Conservation (phyloP, 2,888 invertebrate genomes). For the Drosophila fulvimacula region DNA sequence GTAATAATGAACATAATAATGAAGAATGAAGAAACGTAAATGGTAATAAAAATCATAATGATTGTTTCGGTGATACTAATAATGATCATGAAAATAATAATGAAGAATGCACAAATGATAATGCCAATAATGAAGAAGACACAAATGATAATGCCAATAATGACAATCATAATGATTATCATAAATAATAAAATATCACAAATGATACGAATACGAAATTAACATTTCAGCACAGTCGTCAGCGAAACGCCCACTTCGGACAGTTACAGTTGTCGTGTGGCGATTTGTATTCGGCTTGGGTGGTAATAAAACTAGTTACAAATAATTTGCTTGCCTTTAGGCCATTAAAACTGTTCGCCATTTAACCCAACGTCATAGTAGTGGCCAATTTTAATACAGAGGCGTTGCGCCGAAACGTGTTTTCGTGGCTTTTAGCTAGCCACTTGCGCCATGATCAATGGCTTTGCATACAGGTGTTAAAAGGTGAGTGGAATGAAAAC, state of each 20-base stretch:
- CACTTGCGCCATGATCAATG: slow-evolving; percentile 37
- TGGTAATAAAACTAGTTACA: slow-evolving; percentile 63
- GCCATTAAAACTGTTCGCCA: slow-evolving; percentile 13
- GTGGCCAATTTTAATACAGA: slow-evolving; percentile 33
- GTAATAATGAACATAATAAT: neutral
- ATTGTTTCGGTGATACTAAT: neutral
- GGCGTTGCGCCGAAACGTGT: slow-evolving; percentile 40
- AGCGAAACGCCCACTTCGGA: slow-evolving; percentile 5
- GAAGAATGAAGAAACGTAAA: no score
- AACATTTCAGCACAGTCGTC: slow-evolving; percentile 7
- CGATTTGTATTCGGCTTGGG: slow-evolving; percentile 14
- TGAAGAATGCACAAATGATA: neutral
- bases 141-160: neutral
- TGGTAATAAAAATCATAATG: neutral
- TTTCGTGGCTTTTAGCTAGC: slow-evolving; percentile 25
- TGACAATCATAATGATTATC: neutral
- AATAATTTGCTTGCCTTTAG: slow-evolving; percentile 25
- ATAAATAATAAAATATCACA: neutral
- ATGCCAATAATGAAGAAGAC: neutral
- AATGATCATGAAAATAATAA: neutral
- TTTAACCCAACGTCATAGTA: slow-evolving; percentile 38
- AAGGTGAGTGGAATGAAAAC: slow-evolving; percentile 45
- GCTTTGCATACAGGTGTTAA: slow-evolving; percentile 50
- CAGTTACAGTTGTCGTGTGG: slow-evolving; percentile 12
- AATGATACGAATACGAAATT: neutral